These are phyloP conservation scores for Incurvaria masculella DNA, from an alignment of 2,888 invertebrate species.

Conservation along the genomic window DNA sequence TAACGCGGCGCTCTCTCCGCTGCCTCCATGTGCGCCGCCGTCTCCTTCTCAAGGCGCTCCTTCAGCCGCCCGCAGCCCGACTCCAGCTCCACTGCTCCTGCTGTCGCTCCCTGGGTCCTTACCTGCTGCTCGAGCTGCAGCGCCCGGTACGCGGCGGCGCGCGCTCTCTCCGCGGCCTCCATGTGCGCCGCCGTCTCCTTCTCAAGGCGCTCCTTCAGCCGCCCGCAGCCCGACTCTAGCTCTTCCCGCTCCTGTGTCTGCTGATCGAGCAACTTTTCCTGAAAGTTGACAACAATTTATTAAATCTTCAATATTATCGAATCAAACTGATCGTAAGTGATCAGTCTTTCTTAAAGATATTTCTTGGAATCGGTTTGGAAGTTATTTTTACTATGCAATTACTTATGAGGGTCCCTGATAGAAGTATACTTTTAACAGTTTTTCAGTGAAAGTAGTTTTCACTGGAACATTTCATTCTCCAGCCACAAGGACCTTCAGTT, in stretches of 20 bases:
- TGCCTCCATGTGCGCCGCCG: slow-evolving; percentile 82
- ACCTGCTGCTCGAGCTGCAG: slow-evolving; percentile 61
- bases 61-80: slow-evolving; percentile 77
- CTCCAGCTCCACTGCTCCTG: slow-evolving; percentile 88
- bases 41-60: slow-evolving; percentile 86
- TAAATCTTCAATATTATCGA: too few relatives aligned
- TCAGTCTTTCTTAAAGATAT: too few relatives aligned
- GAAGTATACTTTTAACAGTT: too few relatives aligned
- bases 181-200: slow-evolving; percentile 85
- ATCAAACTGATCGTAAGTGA: too few relatives aligned
- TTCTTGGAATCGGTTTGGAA: too few relatives aligned
- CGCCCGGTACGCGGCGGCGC: slow-evolving; percentile 53
- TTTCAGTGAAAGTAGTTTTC: too few relatives aligned
- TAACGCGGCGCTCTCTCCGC: slow-evolving; percentile 65
- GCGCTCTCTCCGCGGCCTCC: slow-evolving; percentile 75
- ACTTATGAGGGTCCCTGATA: too few relatives aligned
- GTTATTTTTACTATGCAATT: too few relatives aligned
- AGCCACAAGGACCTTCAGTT: too few relatives aligned
- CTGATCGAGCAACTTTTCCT: slow-evolving; percentile 88
- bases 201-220: slow-evolving; percentile 85
- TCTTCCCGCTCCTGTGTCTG: slow-evolving; percentile 91
- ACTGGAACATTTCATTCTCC: too few relatives aligned
- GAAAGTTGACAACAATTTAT: too few relatives aligned
- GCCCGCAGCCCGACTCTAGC: slow-evolving; percentile 67
- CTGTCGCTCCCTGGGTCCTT: background rate